These are phyloP conservation scores for Lithophane semibrunnea DNA, from an alignment of 2,888 invertebrate species.

Conservation along the genomic window DNA sequence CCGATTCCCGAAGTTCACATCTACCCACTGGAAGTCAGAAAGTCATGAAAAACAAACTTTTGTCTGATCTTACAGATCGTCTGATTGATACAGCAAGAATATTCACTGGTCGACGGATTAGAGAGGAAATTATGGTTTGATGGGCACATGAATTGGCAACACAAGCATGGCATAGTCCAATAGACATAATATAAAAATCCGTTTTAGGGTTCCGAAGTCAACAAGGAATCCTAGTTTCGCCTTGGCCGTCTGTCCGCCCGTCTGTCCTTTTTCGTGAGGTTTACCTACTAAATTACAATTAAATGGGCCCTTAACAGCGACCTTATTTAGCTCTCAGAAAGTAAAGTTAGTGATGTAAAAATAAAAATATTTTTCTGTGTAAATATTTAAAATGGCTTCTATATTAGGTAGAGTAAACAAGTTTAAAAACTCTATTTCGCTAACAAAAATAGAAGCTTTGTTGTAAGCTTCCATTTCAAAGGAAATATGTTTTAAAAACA, in stretches of 20 bases:
- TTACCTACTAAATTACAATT: background rate
- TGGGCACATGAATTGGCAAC: background rate
- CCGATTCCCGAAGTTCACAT: background rate
- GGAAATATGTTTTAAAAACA: conserved; percentile 41
- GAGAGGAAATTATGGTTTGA: background rate
- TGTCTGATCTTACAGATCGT: too few species aligned
- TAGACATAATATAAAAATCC: background rate
- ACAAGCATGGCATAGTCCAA: background rate
- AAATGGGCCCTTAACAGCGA: background rate
- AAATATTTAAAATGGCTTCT: background rate
- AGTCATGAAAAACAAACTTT: background rate
- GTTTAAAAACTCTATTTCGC: background rate
- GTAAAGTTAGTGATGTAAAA: background rate
- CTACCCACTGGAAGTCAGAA: background rate
- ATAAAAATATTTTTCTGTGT: background rate
- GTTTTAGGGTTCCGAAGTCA: too few species aligned
- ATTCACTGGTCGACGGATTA: background rate
- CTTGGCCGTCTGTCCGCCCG: too few species aligned
- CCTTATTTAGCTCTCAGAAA: background rate
- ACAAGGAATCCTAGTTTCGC: too few species aligned
- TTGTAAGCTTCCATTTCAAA: conserved; percentile 18
- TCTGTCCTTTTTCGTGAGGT: background rate
- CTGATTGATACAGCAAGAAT: too few species aligned
- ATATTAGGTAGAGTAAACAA: background rate
- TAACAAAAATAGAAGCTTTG: too few species aligned